A percentile compares a stretch with the other conserved stretches of the same genome.
phyloP scores from a whole-genome alignment of 2,113 vertebrate species.

The Xiphophorus couchianus region DNA sequence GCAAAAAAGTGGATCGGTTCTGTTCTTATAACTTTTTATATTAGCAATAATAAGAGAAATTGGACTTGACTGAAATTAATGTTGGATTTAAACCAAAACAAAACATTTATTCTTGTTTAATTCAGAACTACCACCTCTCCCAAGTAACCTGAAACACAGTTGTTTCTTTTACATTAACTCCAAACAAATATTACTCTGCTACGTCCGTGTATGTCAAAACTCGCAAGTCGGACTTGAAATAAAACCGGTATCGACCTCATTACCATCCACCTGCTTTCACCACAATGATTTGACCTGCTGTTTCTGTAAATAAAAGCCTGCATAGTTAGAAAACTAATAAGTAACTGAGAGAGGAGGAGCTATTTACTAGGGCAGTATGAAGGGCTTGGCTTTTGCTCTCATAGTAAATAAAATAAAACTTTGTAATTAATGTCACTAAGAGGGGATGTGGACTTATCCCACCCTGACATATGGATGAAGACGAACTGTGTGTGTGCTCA shows the following conservation, averaged over 20 bases:
- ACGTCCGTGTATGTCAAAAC: not conserved
- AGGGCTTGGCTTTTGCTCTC: conserved; percentile 12
- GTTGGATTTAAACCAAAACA: not conserved
- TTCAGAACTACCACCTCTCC: not conserved
- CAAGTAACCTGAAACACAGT: not conserved
- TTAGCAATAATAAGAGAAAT: not conserved
- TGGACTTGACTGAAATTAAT: not conserved
- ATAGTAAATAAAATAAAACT: conserved; percentile 38
- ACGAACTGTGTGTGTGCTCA: conserved; percentile 29
- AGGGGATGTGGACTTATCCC: conserved; percentile 50
- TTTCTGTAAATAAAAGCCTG: not conserved
- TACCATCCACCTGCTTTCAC: not conserved
- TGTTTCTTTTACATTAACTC: not conserved
- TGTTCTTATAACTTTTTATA: not conserved
- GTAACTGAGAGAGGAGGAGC: conserved; percentile 2
- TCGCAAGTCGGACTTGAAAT: not conserved
- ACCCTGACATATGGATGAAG: conserved; percentile 62
- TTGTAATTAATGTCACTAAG: conserved; percentile 42
- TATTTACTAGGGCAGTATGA: conserved; percentile 33
- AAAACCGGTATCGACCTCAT: not conserved
- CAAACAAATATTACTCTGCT: not conserved
- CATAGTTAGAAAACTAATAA: not conserved
- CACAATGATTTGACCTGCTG: not conserved
- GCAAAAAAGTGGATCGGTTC: not conserved
- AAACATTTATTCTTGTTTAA: not conserved